phyloP scores from a whole-genome alignment of 2,113 vertebrate genomes.

The Rafetus swinhoei region DNA sequence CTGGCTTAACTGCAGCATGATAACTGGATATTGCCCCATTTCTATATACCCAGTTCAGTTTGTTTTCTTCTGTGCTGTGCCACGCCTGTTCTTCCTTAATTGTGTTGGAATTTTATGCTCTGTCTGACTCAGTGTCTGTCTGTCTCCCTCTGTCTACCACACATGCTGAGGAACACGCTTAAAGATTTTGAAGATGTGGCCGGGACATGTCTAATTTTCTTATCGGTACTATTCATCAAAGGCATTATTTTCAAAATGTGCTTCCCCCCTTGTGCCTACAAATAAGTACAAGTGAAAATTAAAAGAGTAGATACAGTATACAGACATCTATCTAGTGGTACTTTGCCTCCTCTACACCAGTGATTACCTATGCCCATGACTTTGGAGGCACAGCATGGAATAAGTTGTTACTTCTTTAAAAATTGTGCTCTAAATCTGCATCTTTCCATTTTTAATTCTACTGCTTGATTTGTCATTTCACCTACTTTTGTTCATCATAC shows the following conservation, averaged over 20 bases:
- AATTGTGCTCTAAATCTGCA: not conserved
- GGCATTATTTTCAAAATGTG: accelerated
- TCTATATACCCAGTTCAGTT: accelerated
- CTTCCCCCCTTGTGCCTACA: not conserved
- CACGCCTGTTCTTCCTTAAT: not conserved
- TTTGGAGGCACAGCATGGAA: not conserved
- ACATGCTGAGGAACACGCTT: not conserved
- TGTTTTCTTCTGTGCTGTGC: constrained; percentile 2
- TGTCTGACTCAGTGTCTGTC: constrained; percentile 9
- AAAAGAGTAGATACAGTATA: not conserved
- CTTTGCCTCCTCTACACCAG: not conserved
- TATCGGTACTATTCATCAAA: accelerated
- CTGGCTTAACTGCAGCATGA: constrained; percentile 9
- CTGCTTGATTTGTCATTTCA: not conserved
- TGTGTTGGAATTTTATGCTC: constrained; percentile 11
- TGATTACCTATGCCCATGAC: not conserved
- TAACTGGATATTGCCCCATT: constrained; percentile 46
- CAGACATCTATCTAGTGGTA: not conserved
- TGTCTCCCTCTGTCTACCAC: constrained; percentile 1
- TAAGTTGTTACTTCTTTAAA: not conserved
- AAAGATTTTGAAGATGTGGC: not conserved
- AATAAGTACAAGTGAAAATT: not conserved
- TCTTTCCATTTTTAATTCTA: not conserved
- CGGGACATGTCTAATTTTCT: not conserved
- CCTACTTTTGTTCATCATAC: constrained; percentile 19